A percentile compares a stretch with the other conserved stretches of the same genome.
These are phyloP conservation scores for Psittacus erithacus DNA, from an alignment of 2,113 vertebrate species.

Conservation along the genomic window DNA sequence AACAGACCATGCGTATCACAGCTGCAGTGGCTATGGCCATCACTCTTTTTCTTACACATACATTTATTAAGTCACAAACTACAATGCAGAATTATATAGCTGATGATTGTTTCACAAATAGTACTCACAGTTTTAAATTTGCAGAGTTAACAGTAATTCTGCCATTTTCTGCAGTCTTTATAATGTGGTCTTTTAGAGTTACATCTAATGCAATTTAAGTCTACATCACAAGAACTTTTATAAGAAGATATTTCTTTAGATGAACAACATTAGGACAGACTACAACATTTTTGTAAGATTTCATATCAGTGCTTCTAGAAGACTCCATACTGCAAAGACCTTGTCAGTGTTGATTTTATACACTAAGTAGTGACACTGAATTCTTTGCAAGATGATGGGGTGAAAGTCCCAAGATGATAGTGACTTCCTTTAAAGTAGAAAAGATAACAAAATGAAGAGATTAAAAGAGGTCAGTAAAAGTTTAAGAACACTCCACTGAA, in stretches of 20 bases:
- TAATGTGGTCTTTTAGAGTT: neutral
- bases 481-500: constrained; percentile 49
- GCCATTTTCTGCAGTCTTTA: neutral
- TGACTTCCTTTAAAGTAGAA: constrained; percentile 43
- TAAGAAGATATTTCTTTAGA: neutral
- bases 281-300: neutral
- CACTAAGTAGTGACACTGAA: neutral
- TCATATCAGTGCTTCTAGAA: neutral
- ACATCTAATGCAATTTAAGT: neutral
- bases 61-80: neutral
- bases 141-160: neutral
- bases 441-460: constrained; percentile 44
- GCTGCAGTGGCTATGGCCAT: neutral
- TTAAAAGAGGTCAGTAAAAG: constrained; percentile 57
- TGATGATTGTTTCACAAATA: neutral
- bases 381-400: neutral
- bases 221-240: neutral
- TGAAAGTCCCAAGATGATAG: constrained; percentile 51
- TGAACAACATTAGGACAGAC: neutral
- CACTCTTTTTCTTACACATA: neutral
- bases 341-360: neutral
- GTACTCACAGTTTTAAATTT: neutral
- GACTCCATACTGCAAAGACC: neutral
- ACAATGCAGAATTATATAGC: neutral
- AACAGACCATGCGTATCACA: neutral